A percentile compares a stretch with the other conserved stretches of the same genome.
phyloP scores from a whole-genome alignment of 2,888 invertebrate genomes.

The Amphimallon solstitiale region DNA sequence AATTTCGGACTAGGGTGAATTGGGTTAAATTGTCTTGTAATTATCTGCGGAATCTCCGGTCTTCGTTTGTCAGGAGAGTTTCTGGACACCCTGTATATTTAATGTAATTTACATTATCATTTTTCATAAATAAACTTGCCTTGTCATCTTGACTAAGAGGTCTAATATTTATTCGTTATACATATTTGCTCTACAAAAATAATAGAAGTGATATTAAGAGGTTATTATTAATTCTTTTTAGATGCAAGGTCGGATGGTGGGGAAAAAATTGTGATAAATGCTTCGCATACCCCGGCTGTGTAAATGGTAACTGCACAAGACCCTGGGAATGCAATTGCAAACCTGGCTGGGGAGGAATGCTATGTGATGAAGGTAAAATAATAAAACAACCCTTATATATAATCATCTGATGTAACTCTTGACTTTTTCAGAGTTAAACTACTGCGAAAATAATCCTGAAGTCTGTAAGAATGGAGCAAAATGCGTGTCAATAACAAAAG shows the following conservation, averaged over 20 bases:
- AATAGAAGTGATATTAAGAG: too few species aligned
- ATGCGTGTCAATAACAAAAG: conserved; percentile 80
- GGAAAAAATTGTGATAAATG: conserved; percentile 78
- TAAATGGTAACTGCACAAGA: conserved; percentile 82
- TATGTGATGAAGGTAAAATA: conserved; percentile 84
- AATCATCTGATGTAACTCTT: too few species aligned
- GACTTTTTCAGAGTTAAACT: conserved; percentile 76
- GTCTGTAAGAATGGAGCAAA: conserved; percentile 84
- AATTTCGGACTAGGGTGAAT: too few species aligned
- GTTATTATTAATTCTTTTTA: conserved; percentile 49
- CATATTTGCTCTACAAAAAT: too few species aligned
- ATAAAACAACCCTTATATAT: neutral
- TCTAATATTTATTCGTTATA: too few species aligned
- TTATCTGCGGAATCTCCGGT: too few species aligned
- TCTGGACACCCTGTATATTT: too few species aligned
- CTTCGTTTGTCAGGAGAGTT: too few species aligned
- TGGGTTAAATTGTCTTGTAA: too few species aligned
- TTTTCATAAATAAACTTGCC: too few species aligned
- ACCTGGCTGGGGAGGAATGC: conserved; percentile 89
- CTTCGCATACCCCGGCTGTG: conserved; percentile 89
- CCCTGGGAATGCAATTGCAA: conserved; percentile 94
- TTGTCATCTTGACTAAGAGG: too few species aligned
- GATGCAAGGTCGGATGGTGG: conserved; percentile 92
- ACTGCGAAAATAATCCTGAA: conserved; percentile 80
- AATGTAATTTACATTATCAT: too few species aligned